phyloP scores from a whole-genome alignment of 1,140 invertebrate genomes.

The Drosophila sp. region DNA sequence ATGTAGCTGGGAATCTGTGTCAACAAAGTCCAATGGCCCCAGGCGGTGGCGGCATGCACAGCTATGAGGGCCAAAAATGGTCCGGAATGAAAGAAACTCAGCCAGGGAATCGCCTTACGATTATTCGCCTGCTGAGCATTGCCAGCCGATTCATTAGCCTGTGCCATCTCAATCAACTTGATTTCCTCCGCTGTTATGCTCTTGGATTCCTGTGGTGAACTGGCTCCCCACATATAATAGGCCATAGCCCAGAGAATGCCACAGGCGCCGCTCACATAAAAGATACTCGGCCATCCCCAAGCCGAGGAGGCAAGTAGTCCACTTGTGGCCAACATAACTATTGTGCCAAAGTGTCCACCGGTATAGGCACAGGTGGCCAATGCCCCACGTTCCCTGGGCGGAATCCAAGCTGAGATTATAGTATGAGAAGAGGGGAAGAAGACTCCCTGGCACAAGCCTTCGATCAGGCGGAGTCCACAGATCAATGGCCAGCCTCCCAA shows the following conservation, averaged over 20 bases:
- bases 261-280: conserved; percentile 89
- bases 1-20: conserved; percentile 96
- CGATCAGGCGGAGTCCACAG: conserved; percentile 87
- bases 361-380: conserved; percentile 86
- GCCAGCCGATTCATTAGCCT: conserved; percentile 9
- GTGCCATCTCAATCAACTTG: conserved; percentile 37
- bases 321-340: conserved; percentile 87
- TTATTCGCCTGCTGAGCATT: conserved; percentile 11
- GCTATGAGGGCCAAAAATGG: conserved; percentile 91
- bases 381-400: conserved; percentile 86
- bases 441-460: conserved; percentile 91
- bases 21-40: conserved; percentile 96
- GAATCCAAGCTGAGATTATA: conserved; percentile 91
- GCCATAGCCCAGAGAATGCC: conserved; percentile 86
- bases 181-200: conserved; percentile 85
- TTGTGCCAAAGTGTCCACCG: conserved; percentile 89
- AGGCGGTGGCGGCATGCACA: conserved; percentile 88
- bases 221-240: conserved; percentile 86
- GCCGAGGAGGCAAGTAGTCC: conserved; percentile 87
- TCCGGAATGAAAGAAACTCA: conserved; percentile 89
- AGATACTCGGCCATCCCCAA: conserved; percentile 90
- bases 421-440: conserved; percentile 91
- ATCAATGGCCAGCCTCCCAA: conserved; percentile 86
- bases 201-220: conserved; percentile 87
- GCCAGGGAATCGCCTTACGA: conserved; percentile 87